Evolutionary conservation across 2,797 vertebrate genomes (phyloP).

Genomic region (Gallirallus australis): DNA sequence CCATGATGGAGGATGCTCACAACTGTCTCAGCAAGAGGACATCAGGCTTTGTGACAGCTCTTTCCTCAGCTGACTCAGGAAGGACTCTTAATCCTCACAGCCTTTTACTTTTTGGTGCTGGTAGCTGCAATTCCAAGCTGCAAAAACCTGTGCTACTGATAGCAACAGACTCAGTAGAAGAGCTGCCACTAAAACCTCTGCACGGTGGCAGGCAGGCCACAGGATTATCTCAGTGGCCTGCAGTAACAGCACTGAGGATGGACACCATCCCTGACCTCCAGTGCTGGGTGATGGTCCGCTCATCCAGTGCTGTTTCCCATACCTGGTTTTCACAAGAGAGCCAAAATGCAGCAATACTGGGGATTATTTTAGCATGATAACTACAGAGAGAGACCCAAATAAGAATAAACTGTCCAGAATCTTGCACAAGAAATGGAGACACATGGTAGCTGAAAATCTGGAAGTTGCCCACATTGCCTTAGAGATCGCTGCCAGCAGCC

Average conservation of each 20-base stretch:
- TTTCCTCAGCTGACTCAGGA: neutral
- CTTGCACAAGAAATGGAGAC: neutral
- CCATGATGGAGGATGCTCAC: neutral
- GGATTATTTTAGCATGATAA: neutral
- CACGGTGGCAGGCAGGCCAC: neutral
- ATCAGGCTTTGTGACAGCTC: neutral
- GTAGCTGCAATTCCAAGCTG: neutral
- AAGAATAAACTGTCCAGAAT: neutral
- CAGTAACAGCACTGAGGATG: fast-evolving
- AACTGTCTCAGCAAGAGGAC: neutral
- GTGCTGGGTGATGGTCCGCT: neutral
- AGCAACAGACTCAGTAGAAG: neutral
- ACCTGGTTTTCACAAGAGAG: neutral
- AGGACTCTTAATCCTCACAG: neutral
- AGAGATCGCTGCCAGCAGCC: constrained; percentile 12
- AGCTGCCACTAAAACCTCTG: neutral
- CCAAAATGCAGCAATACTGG: neutral
- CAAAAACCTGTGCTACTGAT: neutral
- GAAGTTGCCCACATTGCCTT: neutral
- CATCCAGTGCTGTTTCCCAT: neutral
- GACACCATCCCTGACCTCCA: neutral
- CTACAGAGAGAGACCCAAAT: neutral
- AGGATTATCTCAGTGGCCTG: neutral
- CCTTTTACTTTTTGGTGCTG: neutral
- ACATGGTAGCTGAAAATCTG: neutral